Evolutionary conservation across 2,888 invertebrate species (phyloP).

Genomic region (Magallana nippona): DNA sequence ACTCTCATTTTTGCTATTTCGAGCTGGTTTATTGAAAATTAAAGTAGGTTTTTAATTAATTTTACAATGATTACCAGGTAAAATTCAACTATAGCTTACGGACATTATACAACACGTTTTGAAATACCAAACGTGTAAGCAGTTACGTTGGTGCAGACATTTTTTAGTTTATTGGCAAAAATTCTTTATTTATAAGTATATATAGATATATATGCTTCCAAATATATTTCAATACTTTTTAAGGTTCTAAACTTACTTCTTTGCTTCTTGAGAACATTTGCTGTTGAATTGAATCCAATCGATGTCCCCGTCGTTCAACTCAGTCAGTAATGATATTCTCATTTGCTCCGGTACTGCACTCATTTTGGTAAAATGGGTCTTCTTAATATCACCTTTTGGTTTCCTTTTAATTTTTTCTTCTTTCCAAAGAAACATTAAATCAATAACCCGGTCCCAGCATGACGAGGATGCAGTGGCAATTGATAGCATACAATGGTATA

Average conservation of each 20-base stretch:
- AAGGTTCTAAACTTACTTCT: not conserved
- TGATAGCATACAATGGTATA: slow-evolving; percentile 5
- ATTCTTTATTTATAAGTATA: too few relatives aligned
- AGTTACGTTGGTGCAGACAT: too few relatives aligned
- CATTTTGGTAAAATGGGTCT: slow-evolving; percentile 6
- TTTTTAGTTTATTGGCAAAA: too few relatives aligned
- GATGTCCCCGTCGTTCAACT: not conserved
- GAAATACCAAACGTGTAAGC: too few relatives aligned
- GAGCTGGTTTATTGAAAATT: too few relatives aligned
- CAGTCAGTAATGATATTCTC: not conserved
- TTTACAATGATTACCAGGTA: too few relatives aligned
- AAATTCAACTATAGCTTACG: too few relatives aligned
- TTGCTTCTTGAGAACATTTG: not conserved
- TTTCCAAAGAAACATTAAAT: not conserved
- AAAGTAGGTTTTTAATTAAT: too few relatives aligned
- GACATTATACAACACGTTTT: too few relatives aligned
- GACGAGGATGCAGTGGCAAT: not conserved
- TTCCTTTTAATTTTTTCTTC: not conserved
- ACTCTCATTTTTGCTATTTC: too few relatives aligned
- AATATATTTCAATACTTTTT: not conserved
- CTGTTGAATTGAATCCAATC: not conserved
- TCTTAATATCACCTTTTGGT: slow-evolving; percentile 24
- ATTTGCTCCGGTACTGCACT: not conserved
- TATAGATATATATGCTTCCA: not conserved
- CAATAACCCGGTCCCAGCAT: not conserved